Conservation (phyloP, 2,113 vertebrate species). For the Hippopotamus amphibius region DNA sequence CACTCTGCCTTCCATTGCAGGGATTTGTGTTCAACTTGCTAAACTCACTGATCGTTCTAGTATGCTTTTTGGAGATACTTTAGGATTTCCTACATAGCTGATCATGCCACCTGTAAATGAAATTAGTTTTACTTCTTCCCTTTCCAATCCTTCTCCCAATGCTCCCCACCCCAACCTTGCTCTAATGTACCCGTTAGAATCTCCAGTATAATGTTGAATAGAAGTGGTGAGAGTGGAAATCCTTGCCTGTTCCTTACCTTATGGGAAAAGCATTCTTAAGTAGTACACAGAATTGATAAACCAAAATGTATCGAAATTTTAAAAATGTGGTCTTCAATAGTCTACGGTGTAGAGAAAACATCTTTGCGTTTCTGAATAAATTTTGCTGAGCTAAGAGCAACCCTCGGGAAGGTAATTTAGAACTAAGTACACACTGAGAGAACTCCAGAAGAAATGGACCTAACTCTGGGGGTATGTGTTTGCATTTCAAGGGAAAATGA, state of each 20-base stretch:
- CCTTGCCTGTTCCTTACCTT: neutral
- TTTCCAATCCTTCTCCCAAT: neutral
- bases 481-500: neutral
- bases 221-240: neutral
- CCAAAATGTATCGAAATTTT: neutral
- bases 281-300: neutral
- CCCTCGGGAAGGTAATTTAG: neutral
- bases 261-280: slow-evolving; percentile 3
- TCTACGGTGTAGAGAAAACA: neutral
- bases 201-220: neutral
- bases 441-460: neutral
- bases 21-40: neutral
- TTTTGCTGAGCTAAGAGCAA: neutral
- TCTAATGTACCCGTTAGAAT: neutral
- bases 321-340: neutral
- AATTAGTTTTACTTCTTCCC: neutral
- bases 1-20: neutral
- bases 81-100: neutral
- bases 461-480: neutral
- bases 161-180: neutral
- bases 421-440: neutral
- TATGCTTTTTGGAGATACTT: neutral
- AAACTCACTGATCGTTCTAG: neutral
- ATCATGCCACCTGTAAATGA: neutral
- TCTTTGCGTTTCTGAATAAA: neutral